phyloP scores from a whole-genome alignment of 1,140 invertebrate species.

The Zaprionus nigranus region DNA sequence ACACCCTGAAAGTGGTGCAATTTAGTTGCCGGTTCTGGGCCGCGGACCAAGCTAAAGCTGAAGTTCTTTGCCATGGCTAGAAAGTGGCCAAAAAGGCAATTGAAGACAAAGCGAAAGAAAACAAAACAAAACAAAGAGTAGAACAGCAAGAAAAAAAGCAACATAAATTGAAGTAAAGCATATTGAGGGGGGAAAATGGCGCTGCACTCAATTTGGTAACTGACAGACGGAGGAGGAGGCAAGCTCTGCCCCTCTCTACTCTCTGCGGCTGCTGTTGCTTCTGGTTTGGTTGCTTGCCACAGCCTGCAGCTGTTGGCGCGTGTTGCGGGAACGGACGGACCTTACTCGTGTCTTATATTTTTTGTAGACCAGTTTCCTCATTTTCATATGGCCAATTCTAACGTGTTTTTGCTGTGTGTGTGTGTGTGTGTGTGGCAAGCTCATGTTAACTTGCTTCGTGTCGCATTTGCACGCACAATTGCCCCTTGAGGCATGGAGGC shows the following conservation, averaged over 20 bases:
- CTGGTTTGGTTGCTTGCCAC: slow-evolving; percentile 71
- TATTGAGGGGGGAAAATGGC: slow-evolving; percentile 72
- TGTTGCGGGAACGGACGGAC: slow-evolving; percentile 14
- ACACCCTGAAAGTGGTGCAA: slow-evolving; percentile 76
- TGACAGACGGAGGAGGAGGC: slow-evolving; percentile 51
- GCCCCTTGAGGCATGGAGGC: slow-evolving; percentile 22
- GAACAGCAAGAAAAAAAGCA: slow-evolving; percentile 18
- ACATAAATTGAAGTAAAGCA: slow-evolving; percentile 60
- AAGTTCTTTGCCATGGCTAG: slow-evolving; percentile 63
- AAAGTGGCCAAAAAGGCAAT: slow-evolving; percentile 75
- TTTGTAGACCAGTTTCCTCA: slow-evolving; percentile 67
- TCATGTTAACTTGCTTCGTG: slow-evolving; percentile 18
- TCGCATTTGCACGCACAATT: slow-evolving; percentile 45
- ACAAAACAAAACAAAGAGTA: slow-evolving; percentile 12
- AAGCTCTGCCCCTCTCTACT: neutral
- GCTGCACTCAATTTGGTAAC: slow-evolving; percentile 79
- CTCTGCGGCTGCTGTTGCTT: slow-evolving; percentile 28
- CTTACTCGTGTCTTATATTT: slow-evolving; percentile 60
- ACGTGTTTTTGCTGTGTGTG: slow-evolving; percentile 31
- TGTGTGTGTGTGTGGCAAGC: slow-evolving; percentile 4
- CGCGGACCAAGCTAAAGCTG: slow-evolving; percentile 20
- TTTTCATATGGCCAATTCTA: slow-evolving; percentile 65
- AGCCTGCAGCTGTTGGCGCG: slow-evolving; percentile 58
- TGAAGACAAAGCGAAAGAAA: slow-evolving; percentile 26
- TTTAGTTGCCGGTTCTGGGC: slow-evolving; percentile 58